Base-by-base conservation (phyloP, 2,113 vertebrate species). In the Podilymbus podiceps region DNA sequence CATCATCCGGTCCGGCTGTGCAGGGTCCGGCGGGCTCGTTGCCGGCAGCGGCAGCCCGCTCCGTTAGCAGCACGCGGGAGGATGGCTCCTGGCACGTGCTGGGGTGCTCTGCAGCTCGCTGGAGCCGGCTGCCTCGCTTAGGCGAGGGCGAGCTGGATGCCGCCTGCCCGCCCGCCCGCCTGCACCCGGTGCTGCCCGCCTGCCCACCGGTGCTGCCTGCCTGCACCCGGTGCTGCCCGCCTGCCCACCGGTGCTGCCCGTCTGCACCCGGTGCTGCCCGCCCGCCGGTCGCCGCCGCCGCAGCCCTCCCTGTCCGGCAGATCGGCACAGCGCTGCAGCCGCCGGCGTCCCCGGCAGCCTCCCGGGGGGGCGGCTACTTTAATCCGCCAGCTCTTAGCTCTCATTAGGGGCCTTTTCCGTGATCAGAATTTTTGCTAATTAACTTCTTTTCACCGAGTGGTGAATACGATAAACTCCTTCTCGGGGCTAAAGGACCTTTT, bases 111-210 rank as follows among this genome's bases (percentile, higher is more conserved):
- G 53, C 11, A 22, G 13, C 1, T 18, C 10, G 0, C 0, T 24
- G 12, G 30, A 21, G 31, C 13, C 2, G 19, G 38, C 6, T 35
- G 44, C 63, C 22, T 86, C 21, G 10, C 16, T 50, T 6, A 19
- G 73, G 62, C 0, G 3, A 63, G 77, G 72, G 6, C 0, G 2
- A 80, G 47, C n/a, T n/a, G n/a, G n/a, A n/a, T n/a, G n/a, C n/a
- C n/a, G n/a, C n/a, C 8, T 23, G 31, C 44, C 44, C 12, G 44
- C 15, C 12, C 44, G 11, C 12, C 44, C 44, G 44, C 44, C 12
- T 44, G 44, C 44, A 11, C 44, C 15, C 3, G 3, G 7, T 3
- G 11, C 44, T 28, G 52, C n/a, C 71, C 6, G 6, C 11, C 28
- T 18, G 53, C 52, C 25, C 52, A n/a, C 13, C 24, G 25, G 35